These are phyloP conservation scores for Tenthredo amoena DNA, from an alignment of 2,888 invertebrate genomes.

Conservation along the genomic window DNA sequence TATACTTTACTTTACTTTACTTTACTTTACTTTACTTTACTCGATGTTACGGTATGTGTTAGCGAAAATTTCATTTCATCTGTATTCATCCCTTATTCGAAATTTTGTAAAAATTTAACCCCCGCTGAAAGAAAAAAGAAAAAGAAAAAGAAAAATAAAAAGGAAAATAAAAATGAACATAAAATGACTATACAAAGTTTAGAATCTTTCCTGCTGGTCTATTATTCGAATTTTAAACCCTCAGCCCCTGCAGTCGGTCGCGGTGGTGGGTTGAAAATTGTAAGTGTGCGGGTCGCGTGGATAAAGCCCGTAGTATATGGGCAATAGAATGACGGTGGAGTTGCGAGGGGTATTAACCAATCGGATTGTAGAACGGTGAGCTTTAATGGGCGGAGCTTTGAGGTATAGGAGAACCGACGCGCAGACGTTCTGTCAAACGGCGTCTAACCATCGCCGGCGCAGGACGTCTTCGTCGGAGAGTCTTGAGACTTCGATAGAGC, in stretches of 20 bases:
- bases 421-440: constrained; percentile 70
- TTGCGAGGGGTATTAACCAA: constrained; percentile 58
- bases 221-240: constrained; percentile 15
- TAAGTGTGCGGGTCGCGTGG: constrained; percentile 44
- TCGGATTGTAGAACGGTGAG: constrained; percentile 57
- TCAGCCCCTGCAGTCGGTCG: not conserved
- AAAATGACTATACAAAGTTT: not conserved
- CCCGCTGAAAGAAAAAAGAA: no score
- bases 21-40: not conserved
- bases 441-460: constrained; percentile 73
- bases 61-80: not conserved
- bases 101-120: not conserved
- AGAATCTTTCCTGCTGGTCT: constrained; percentile 29
- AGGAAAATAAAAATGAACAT: not conserved
- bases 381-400: constrained; percentile 69
- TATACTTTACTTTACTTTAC: not conserved
- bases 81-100: not conserved
- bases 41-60: not conserved
- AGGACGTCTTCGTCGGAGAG: constrained; percentile 46
- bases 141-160: no score
- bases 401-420: constrained; percentile 64
- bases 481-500: not conserved
- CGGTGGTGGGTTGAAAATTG: not conserved
- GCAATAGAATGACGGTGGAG: constrained; percentile 4
- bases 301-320: constrained; percentile 57